phyloP scores from a whole-genome alignment of 2,888 invertebrate species.

The Danaus chrysippus region DNA sequence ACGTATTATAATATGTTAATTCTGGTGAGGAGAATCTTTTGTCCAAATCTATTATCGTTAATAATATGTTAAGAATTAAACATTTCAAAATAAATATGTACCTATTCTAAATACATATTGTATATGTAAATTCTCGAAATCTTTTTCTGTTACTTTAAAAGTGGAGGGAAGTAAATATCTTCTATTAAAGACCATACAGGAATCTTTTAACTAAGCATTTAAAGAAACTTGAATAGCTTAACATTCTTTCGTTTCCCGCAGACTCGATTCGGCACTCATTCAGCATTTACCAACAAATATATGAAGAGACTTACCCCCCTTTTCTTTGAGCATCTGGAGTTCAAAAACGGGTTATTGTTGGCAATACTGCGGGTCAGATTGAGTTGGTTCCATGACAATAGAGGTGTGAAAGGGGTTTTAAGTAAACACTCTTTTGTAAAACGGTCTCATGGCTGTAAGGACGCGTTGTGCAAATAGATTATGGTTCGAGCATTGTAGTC shows the following conservation, averaged over 20 bases:
- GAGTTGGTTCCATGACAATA: slow-evolving; percentile 58
- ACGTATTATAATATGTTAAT: background rate
- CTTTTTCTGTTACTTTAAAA: background rate
- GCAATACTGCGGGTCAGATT: slow-evolving; percentile 40
- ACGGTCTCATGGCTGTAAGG: slow-evolving; percentile 55
- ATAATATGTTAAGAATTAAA: background rate
- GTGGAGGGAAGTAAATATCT: background rate
- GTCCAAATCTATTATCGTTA: background rate
- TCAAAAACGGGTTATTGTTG: slow-evolving; percentile 34
- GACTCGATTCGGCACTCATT: slow-evolving; percentile 63
- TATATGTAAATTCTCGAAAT: background rate
- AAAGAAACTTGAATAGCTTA: slow-evolving; percentile 42
- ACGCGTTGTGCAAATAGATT: slow-evolving; percentile 73
- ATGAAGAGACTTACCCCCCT: slow-evolving; percentile 38
- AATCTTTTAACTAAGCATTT: slow-evolving; percentile 31
- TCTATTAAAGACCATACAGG: slow-evolving; percentile 23
- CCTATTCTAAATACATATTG: no score
- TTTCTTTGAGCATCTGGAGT: slow-evolving; percentile 24
- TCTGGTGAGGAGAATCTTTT: background rate
- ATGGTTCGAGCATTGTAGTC: slow-evolving; percentile 59
- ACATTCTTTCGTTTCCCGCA: slow-evolving; percentile 58
- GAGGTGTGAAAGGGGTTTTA: slow-evolving; percentile 76
- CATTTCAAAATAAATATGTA: background rate
- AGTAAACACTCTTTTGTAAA: slow-evolving; percentile 75
- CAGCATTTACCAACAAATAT: slow-evolving; percentile 45